phyloP scores from a whole-genome alignment of 1,140 invertebrate genomes.

The Ips typographus region DNA sequence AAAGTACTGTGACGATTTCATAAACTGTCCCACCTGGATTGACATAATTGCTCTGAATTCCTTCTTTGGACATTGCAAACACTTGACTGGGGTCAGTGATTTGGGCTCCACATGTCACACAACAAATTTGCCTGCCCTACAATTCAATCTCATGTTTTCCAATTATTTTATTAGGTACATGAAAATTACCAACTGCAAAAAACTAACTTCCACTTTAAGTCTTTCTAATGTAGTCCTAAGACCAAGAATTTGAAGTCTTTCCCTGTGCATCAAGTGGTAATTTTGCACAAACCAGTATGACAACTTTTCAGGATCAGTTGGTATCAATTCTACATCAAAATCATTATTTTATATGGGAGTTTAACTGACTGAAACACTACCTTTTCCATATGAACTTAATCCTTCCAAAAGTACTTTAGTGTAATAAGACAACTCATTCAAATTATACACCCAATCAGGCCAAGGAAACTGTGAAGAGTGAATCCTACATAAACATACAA shows the following conservation, averaged over 20 bases:
- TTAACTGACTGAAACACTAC: constrained; percentile 30
- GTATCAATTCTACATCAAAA: constrained; percentile 43
- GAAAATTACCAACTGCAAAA: constrained; percentile 31
- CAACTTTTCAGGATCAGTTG: constrained; percentile 47
- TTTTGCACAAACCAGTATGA: constrained; percentile 53
- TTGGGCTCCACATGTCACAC: constrained; percentile 60
- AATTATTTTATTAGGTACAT: neutral
- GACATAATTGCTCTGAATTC: constrained; percentile 78
- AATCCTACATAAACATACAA: constrained; percentile 36
- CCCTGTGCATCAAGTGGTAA: constrained; percentile 47
- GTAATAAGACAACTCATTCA: constrained; percentile 48
- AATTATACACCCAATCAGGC: constrained; percentile 47
- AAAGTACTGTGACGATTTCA: constrained; percentile 76
- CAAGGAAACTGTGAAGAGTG: constrained; percentile 45
- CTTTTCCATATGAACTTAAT: constrained; percentile 43
- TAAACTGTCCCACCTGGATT: constrained; percentile 79
- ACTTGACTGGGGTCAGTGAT: constrained; percentile 71
- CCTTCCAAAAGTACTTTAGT: constrained; percentile 40
- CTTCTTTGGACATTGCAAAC: constrained; percentile 81
- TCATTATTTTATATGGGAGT: neutral
- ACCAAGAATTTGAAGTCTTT: constrained; percentile 46
- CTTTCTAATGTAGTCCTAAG: constrained; percentile 46
- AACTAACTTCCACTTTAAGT: constrained; percentile 42
- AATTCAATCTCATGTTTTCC: constrained; percentile 9
- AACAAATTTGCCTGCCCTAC: constrained; percentile 65